A percentile compares a stretch with the other conserved stretches of the same genome.
Evolutionary conservation across 2,888 invertebrate species (phyloP).

Genomic region (Nomada fucata): DNA sequence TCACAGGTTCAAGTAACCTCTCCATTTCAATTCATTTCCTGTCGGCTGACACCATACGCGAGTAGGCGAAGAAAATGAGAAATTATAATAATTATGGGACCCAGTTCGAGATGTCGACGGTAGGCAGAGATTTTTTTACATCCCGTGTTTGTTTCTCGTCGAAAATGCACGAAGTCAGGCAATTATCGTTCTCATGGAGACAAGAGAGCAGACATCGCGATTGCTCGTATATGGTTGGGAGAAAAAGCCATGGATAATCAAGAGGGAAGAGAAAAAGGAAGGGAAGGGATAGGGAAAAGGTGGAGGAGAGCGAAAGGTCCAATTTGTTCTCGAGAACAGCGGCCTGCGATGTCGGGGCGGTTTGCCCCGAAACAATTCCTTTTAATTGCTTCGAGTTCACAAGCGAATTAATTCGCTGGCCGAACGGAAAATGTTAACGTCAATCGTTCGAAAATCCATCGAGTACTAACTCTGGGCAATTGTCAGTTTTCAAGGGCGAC

Average conservation of each 20-base stretch:
- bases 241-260: background rate
- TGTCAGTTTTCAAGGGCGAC: background rate
- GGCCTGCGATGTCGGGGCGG: conserved; percentile 7
- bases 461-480: background rate
- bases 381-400: conserved; percentile 17
- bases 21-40: background rate
- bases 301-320: conserved; percentile 6
- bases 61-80: background rate
- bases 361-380: background rate
- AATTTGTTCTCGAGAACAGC: conserved; percentile 38
- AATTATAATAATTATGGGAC: conserved; percentile 22
- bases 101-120: background rate
- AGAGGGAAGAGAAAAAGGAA: background rate
- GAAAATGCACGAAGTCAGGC: conserved; percentile 59
- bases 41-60: background rate
- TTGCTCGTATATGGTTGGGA: conserved; percentile 9
- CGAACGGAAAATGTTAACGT: background rate
- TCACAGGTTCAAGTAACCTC: background rate
- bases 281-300: background rate
- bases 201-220: conserved; percentile 20
- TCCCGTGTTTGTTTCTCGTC: conserved; percentile 1
- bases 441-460: background rate
- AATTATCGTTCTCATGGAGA: conserved; percentile 45
- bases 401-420: conserved; percentile 1
- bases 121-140: background rate